Evolutionary conservation across 2,888 invertebrate species (phyloP).

Genomic region (Habroteleia sp.): DNA sequence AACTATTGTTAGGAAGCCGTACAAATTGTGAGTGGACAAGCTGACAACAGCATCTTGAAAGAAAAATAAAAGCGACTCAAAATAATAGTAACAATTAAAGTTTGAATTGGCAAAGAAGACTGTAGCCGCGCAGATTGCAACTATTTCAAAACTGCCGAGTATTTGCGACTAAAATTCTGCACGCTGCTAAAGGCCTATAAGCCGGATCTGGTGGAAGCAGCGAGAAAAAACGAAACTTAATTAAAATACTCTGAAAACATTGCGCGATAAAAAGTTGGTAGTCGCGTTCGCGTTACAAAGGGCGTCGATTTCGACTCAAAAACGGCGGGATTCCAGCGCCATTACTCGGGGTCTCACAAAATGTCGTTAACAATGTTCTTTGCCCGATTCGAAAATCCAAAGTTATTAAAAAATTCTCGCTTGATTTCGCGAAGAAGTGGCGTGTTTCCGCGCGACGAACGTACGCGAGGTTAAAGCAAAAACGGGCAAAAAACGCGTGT

Average conservation of each 20-base stretch:
- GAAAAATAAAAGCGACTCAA: no score
- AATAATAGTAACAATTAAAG: no score
- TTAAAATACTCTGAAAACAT: constrained; percentile 38
- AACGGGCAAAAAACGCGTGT: constrained; percentile 4
- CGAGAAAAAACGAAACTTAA: constrained; percentile 34
- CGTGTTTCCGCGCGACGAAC: constrained; percentile 1
- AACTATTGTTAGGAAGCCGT: no score
- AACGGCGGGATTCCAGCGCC: constrained; percentile 28
- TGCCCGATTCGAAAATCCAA: constrained; percentile 6
- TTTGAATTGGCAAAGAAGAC: no score
- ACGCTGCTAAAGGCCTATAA: neutral
- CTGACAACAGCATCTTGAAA: no score
- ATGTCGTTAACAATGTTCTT: constrained; percentile 38
- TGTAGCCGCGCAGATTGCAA: no score
- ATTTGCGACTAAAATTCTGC: no score
- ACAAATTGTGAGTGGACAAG: no score
- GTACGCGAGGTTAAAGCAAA: neutral
- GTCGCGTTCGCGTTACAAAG: constrained; percentile 22
- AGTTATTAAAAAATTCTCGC: constrained; percentile 47
- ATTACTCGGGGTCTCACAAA: constrained; percentile 27
- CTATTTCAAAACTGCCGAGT: no score
- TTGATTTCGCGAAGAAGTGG: constrained; percentile 16
- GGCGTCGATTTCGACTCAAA: constrained; percentile 5
- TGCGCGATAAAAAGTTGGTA: neutral
- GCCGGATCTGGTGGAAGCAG: neutral